Base-by-base conservation (phyloP, 1,140 invertebrate species). In the Hycleus cichorii region DNA sequence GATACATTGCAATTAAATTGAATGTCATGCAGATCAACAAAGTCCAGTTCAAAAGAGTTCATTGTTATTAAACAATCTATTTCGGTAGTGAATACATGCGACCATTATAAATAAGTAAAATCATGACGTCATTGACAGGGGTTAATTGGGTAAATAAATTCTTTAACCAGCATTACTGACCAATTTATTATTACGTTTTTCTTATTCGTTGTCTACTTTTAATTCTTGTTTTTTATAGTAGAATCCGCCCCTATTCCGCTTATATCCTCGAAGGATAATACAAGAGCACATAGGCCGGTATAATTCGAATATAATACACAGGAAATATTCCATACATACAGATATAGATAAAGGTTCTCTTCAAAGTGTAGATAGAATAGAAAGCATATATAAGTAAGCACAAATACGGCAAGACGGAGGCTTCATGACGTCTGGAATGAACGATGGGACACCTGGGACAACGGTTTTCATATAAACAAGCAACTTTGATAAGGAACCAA, bases 61-160 rank as follows among this genome's bases (percentile, higher is more conserved):
- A 58, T 58, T 58, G 49, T 58, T 58, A 58, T 50, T 58, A 58
- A 58, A 51, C 57, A 50, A 52, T 58, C 44, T 52, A 58, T 52
- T 58, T 49, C 42, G 26, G 45, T 38, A 11, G 27, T 42, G n/a
- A 54, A 45, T 25, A 46, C 39, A 46, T 56, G 44, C 46, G 43
- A 32, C 49, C 25, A 52, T 58, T 50, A 52, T 42, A 50, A 58
- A 58, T 50, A 58, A 51, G 38, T 40, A 40, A 51, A 24, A 39
- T 27, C 18, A 39, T 58, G 57, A 58, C 49, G 57, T 58, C 57
- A 58, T 18, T 32, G 6, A 47, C 38, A 39, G 47, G 57, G 57
- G 57, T 58, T 58, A 58, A 58, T 38, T 58, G 44, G 50, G 18
- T 38, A 51, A 58, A 50, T 51, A 44, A 58, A 45, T 40, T 38